Evolutionary conservation across 2,113 vertebrate genomes (phyloP).

Genomic region (Indicator indicator): DNA sequence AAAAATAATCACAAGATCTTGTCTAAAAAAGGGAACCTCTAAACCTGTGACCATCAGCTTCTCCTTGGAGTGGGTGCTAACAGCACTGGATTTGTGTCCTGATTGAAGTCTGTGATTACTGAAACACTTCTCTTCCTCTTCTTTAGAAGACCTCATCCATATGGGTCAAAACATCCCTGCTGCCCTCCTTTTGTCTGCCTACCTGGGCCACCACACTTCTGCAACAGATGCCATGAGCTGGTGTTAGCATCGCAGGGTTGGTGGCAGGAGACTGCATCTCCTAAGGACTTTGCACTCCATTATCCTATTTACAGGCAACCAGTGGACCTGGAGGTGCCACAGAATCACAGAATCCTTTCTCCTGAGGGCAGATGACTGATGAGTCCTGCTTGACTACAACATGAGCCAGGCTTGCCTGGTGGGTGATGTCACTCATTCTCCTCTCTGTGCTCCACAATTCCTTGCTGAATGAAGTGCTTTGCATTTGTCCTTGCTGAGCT

Average conservation of each 20-base stretch:
- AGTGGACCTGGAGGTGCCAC: too few species aligned
- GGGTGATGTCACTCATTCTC: neutral
- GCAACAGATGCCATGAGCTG: neutral
- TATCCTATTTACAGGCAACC: neutral
- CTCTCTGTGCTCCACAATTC: too few species aligned
- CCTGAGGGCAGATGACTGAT: fast-evolving
- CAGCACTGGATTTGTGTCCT: neutral
- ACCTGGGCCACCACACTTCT: neutral
- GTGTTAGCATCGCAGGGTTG: neutral
- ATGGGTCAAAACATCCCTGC: neutral
- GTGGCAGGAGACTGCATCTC: neutral
- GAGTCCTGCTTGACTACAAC: neutral
- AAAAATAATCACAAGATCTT: neutral
- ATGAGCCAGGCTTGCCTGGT: fast-evolving
- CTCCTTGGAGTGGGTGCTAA: neutral
- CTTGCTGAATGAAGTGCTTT: neutral
- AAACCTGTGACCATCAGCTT: fast-evolving
- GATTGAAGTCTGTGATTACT: neutral
- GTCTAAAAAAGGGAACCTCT: neutral
- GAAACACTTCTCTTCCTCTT: neutral
- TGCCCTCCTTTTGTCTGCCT: fast-evolving
- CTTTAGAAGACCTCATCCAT: neutral
- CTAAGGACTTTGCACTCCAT: neutral
- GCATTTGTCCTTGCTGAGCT: neutral
- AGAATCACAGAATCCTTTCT: neutral